phyloP scores from a whole-genome alignment of 2,113 vertebrate species.

The Engraulis encrasicolus region DNA sequence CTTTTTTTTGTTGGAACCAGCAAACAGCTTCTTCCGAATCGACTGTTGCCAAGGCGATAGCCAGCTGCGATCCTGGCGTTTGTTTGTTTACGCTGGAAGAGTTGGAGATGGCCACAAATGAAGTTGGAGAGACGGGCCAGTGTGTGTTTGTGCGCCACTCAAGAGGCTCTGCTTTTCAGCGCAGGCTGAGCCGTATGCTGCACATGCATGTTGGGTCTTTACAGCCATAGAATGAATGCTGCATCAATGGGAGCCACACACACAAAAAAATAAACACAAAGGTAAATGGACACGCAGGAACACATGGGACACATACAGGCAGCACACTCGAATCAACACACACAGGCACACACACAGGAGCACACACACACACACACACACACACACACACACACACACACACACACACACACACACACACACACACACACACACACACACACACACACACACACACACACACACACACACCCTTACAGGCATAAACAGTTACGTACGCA shows the following conservation, averaged over 20 bases:
- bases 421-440: too few relatives aligned
- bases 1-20: constrained; percentile 73
- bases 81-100: constrained; percentile 76
- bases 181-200: background rate
- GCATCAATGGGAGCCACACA: background rate
- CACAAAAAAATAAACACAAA: background rate
- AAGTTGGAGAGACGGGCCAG: constrained; percentile 68
- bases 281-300: constrained; percentile 14
- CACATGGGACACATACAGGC: constrained; percentile 14
- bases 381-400: constrained; percentile 40
- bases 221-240: constrained; percentile 30
- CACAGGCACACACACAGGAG: constrained; percentile 29
- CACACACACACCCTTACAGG: too few relatives aligned
- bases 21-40: constrained; percentile 68
- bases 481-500: too few relatives aligned
- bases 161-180: background rate
- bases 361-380: constrained; percentile 26
- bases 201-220: constrained; percentile 31
- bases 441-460: too few relatives aligned
- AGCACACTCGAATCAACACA: background rate
- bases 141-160: constrained; percentile 59
- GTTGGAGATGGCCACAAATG: constrained; percentile 73
- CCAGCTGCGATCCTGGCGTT: constrained; percentile 76
- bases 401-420: constrained; percentile 45
- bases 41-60: constrained; percentile 79